Evolutionary conservation across 2,797 vertebrate genomes (phyloP).

Genomic region (Coluber constrictor): DNA sequence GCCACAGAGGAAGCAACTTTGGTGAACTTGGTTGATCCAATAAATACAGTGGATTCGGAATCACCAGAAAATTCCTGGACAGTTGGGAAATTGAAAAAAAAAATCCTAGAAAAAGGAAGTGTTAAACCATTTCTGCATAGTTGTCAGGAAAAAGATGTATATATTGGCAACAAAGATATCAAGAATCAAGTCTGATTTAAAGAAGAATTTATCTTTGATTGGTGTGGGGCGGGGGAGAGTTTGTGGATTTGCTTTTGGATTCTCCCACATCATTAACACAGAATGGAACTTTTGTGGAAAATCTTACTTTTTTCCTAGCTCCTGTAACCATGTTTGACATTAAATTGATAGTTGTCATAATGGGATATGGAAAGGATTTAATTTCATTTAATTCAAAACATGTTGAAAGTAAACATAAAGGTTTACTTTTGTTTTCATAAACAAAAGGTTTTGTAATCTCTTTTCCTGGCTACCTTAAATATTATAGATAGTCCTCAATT

Average conservation of each 20-base stretch:
- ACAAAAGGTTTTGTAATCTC: neutral
- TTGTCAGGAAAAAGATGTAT: neutral
- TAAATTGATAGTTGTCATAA: neutral
- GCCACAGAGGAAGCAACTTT: neutral
- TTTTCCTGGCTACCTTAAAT: too few species aligned
- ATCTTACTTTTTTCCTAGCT: too few species aligned
- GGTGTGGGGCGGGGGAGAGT: neutral
- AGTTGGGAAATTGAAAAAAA: neutral
- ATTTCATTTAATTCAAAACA: neutral
- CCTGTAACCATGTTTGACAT: neutral
- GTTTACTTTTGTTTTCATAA: neutral
- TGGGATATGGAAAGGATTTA: neutral
- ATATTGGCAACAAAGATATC: neutral
- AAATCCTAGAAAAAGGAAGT: neutral
- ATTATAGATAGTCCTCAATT: neutral
- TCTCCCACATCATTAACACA: neutral
- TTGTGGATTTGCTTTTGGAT: neutral
- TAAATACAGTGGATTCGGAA: neutral
- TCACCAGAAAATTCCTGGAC: neutral
- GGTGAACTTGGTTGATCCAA: neutral
- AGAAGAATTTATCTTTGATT: neutral
- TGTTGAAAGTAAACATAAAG: neutral
- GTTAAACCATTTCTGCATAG: neutral
- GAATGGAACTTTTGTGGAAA: neutral
- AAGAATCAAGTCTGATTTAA: neutral